Percentiles rank a stretch among this genome's conserved stretches.
Evolutionary conservation across 2,888 invertebrate genomes (phyloP).

Genomic region (Acanthoscelides obtectus): DNA sequence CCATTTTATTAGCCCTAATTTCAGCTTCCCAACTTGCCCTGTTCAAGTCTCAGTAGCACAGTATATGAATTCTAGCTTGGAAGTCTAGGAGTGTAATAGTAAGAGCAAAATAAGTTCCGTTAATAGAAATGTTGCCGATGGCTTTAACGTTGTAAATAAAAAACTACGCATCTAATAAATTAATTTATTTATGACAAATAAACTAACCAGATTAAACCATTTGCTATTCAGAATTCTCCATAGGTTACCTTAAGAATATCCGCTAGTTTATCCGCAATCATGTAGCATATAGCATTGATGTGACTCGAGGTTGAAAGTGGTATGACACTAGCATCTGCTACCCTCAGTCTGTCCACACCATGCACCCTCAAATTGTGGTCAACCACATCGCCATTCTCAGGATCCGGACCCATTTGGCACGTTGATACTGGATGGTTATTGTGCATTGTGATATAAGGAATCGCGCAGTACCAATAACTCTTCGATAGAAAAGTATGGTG

Average conservation of each 20-base stretch:
- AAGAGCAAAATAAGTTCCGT: too few relatives aligned
- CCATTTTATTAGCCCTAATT: too few relatives aligned
- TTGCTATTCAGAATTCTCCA: too few relatives aligned
- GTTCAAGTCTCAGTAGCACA: too few relatives aligned
- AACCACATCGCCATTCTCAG: slow-evolving; percentile 11
- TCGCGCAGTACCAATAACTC: slow-evolving; percentile 64
- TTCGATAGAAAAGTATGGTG: slow-evolving; percentile 51
- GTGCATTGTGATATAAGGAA: slow-evolving; percentile 29
- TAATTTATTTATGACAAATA: too few relatives aligned
- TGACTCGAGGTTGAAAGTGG: slow-evolving; percentile 18
- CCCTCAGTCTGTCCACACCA: slow-evolving; percentile 12
- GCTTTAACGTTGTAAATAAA: too few relatives aligned
- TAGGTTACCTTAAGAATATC: slow-evolving; percentile 12
- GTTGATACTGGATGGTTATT: slow-evolving; percentile 16
- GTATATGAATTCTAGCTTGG: too few relatives aligned
- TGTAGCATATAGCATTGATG: slow-evolving; percentile 17
- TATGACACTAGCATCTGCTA: slow-evolving; percentile 18
- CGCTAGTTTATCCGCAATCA: slow-evolving; percentile 18
- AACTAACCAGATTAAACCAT: too few relatives aligned
- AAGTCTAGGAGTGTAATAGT: too few relatives aligned
- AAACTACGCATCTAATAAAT: too few relatives aligned
- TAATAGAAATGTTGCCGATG: too few relatives aligned
- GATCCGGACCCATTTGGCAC: slow-evolving; percentile 20
- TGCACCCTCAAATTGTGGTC: slow-evolving; percentile 13
- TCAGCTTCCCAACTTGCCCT: too few relatives aligned